These are phyloP conservation scores for Halcyon badia DNA, from an alignment of 2,797 vertebrate genomes.

Conservation along the genomic window DNA sequence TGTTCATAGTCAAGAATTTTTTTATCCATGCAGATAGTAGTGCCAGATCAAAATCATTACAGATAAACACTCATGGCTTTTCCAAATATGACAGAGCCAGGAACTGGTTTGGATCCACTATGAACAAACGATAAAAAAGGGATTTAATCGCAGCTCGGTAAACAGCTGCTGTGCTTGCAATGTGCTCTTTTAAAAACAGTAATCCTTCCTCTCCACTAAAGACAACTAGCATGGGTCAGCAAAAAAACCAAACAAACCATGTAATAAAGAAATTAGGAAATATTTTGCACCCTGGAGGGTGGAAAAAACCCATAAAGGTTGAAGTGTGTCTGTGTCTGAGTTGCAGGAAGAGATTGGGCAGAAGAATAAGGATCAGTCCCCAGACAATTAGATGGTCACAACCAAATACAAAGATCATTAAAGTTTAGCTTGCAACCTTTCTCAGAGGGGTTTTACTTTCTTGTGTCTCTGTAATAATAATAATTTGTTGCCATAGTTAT, in stretches of 20 bases:
- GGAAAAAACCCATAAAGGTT: not conserved
- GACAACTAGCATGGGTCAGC: not conserved
- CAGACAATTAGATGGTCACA: not conserved
- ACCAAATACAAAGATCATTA: not conserved
- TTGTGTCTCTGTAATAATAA: not conserved
- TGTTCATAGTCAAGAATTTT: not conserved
- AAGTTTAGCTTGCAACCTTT: not conserved
- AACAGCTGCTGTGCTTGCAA: not conserved
- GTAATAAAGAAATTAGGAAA: rapidly evolving
- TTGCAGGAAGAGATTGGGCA: not conserved
- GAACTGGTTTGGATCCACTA: not conserved
- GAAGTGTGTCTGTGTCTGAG: not conserved
- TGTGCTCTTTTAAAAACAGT: not conserved
- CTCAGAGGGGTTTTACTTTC: not conserved
- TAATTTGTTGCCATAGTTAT: not conserved
- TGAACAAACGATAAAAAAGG: not conserved
- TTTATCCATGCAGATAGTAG: not conserved
- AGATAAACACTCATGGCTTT: not conserved
- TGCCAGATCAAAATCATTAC: not conserved
- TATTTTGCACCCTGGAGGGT: not conserved
- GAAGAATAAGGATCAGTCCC: not conserved
- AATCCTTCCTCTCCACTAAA: not conserved
- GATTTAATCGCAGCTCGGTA: not conserved
- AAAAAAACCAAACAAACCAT: not conserved
- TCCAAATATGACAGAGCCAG: not conserved